Conservation (phyloP, 2,888 invertebrate genomes). For the Agrypnus murinus region DNA sequence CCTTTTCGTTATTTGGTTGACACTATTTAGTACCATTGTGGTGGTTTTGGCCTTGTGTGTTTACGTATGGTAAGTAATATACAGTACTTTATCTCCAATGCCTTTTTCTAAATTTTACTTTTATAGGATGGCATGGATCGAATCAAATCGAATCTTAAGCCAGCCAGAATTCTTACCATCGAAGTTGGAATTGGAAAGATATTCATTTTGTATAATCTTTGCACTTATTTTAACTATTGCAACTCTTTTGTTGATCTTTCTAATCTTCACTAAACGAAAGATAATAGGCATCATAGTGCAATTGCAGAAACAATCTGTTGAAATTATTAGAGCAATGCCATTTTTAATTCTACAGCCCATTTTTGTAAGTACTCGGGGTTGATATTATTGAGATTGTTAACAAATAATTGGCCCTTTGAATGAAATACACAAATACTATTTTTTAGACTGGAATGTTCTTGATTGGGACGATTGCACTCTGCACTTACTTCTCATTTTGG, state of each 20-base stretch:
- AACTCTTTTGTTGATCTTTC: neutral
- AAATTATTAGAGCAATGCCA: conserved; percentile 78
- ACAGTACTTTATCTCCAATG: no score
- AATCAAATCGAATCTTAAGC: neutral
- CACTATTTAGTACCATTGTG: no score
- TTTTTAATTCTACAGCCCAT: conserved; percentile 76
- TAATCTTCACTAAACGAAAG: conserved; percentile 63
- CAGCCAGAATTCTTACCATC: neutral
- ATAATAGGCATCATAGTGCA: conserved; percentile 77
- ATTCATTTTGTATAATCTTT: neutral
- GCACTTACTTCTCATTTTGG: neutral
- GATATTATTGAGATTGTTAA: no score
- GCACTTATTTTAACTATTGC: neutral
- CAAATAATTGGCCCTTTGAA: no score
- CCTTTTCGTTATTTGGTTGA: no score
- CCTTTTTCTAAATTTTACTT: no score
- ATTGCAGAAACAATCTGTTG: conserved; percentile 79
- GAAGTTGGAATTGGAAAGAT: neutral
- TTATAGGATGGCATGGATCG: neutral
- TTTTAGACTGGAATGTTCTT: conserved; percentile 1
- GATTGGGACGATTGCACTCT: neutral
- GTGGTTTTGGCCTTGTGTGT: no score
- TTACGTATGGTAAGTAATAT: no score
- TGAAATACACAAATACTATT: neutral
- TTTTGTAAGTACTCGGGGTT: conserved; percentile 68